These are phyloP conservation scores for Elgaria multicarinata DNA, from an alignment of 2,113 vertebrate genomes.

Conservation along the genomic window DNA sequence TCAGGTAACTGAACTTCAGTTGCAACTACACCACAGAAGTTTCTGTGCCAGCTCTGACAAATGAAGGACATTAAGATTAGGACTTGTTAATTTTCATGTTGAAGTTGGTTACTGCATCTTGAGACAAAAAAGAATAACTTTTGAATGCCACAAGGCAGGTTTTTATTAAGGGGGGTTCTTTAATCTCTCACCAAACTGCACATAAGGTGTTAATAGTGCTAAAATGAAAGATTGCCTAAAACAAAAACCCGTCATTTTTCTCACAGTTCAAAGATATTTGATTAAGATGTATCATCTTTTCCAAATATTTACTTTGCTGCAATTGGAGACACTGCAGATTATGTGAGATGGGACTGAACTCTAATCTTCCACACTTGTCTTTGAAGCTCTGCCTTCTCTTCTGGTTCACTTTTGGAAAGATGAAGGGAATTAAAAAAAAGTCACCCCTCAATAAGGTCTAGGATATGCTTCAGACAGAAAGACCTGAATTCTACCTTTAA, in stretches of 20 bases:
- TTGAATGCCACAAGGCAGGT: constrained; percentile 66
- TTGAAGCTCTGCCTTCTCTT: constrained; percentile 60
- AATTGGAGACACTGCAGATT: constrained; percentile 72
- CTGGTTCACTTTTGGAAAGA: constrained; percentile 45
- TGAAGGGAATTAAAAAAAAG: constrained; percentile 43
- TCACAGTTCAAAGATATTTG: constrained; percentile 81
- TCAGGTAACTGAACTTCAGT: no score
- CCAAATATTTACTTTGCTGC: constrained; percentile 82
- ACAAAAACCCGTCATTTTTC: constrained; percentile 77
- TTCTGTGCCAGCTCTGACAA: constrained; percentile 58
- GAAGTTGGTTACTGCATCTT: constrained; percentile 67
- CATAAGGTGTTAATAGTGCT: constrained; percentile 78
- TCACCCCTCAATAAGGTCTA: constrained; percentile 50
- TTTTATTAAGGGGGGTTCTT: constrained; percentile 73
- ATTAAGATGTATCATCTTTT: constrained; percentile 75
- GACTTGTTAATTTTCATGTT: constrained; percentile 74
- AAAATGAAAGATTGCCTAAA: constrained; percentile 82
- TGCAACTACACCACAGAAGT: constrained; percentile 37
- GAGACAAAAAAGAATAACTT: constrained; percentile 67
- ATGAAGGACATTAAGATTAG: constrained; percentile 68
- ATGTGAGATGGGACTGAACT: constrained; percentile 65
- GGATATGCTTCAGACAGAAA: constrained; percentile 59
- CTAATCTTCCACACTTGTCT: constrained; percentile 64
- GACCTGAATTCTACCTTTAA: constrained; percentile 65
- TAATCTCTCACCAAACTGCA: constrained; percentile 77